phyloP scores from a whole-genome alignment of 2,113 vertebrate genomes.

The Myocastor coypus region DNA sequence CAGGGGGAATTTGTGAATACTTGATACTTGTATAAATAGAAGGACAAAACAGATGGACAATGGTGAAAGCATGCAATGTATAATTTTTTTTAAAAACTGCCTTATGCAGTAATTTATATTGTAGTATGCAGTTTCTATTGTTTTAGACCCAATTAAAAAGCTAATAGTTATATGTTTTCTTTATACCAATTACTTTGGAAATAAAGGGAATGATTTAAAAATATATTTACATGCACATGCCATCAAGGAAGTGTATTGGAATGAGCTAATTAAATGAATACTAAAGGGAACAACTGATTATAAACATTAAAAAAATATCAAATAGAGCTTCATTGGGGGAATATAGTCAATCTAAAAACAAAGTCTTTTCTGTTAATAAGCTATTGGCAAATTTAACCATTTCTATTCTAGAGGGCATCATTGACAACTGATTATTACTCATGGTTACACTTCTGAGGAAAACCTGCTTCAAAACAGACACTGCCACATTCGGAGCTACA shows the following conservation, averaged over 20 bases:
- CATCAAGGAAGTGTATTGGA: conserved; percentile 50
- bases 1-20: background rate
- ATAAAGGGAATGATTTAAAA: background rate
- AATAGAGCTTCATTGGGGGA: conserved; percentile 52
- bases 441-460: conserved; percentile 30
- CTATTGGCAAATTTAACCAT: conserved; percentile 5
- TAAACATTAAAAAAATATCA: conserved; percentile 59
- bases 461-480: conserved; percentile 9
- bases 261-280: conserved; percentile 54
- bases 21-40: background rate
- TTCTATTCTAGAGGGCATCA: conserved; percentile 32
- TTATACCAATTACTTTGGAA: conserved; percentile 44
- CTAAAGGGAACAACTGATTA: conserved; percentile 49
- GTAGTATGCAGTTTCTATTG: conserved; percentile 12
- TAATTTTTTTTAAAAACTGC: background rate
- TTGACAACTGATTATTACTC: conserved; percentile 60
- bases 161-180: conserved; percentile 41
- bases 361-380: conserved; percentile 56
- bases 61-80: background rate
- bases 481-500: conserved; percentile 27
- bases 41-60: background rate
- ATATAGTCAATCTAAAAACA: background rate
- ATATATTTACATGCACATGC: conserved; percentile 38
- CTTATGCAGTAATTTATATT: background rate
- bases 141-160: conserved; percentile 64